Percentiles rank a stretch among this genome's conserved stretches.
These are phyloP conservation scores for Ochotona curzoniae DNA, from an alignment of 2,113 vertebrate genomes.

Conservation along the genomic window DNA sequence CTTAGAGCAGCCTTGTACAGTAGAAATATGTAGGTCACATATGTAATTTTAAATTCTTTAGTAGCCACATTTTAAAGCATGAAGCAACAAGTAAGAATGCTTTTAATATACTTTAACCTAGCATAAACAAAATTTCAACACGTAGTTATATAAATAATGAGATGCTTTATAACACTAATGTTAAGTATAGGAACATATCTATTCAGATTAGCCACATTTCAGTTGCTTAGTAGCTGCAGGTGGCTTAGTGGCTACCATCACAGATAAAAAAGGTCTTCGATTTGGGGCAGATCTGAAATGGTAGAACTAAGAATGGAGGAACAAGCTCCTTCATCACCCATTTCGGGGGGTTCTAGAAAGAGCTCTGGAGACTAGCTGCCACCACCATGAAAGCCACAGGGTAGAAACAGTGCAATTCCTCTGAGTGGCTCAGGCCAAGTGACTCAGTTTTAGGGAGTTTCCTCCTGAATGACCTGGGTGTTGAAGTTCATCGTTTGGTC, in stretches of 20 bases:
- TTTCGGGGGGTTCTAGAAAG: not conserved
- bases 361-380: not conserved
- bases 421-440: not conserved
- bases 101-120: not conserved
- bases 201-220: not conserved
- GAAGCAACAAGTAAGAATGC: not conserved
- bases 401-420: not conserved
- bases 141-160: not conserved
- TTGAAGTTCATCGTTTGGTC: not conserved
- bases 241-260: not conserved
- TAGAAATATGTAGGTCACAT: not conserved
- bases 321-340: not conserved
- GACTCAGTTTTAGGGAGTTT: not conserved
- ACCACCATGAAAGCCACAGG: not conserved
- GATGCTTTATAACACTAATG: not conserved
- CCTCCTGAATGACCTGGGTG: not conserved
- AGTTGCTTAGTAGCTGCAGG: not conserved
- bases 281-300: not conserved
- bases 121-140: not conserved
- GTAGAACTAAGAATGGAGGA: not conserved
- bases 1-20: not conserved
- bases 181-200: not conserved
- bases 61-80: not conserved
- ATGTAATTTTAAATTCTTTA: not conserved
- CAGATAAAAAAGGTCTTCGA: not conserved